Evolutionary conservation across 2,113 vertebrate species (phyloP), one percentile per base, ranked within the genome.

Genomic region (Mormyrus lacerda): DNA sequence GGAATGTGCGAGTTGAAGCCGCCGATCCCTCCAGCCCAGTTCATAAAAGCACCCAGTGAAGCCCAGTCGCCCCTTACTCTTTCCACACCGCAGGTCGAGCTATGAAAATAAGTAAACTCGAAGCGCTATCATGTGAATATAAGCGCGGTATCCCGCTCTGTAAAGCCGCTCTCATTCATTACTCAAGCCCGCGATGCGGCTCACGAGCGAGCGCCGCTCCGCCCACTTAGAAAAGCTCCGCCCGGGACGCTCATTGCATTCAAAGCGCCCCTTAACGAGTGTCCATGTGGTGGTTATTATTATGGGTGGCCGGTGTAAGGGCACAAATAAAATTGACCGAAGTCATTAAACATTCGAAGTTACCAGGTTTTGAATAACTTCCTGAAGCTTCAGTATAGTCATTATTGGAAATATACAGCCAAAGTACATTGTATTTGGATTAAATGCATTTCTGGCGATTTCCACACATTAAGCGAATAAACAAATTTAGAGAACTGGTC

Each of bases 201-300:
- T 87, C 89, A 89, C 87, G 89, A 90, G 92, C 93, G 92, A 94
- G 91, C 92, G 90, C 93, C 24, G 94, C 94, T 90, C 94, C 94
- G 94, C 95, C 94, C 92, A 90, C 3, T 79, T 89, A 9, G 45
- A 44, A 13, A 82, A 83, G 48, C 88, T 21, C 85, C 88, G 69
- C 88, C 90, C 55, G 35, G 11, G 19, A 48, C 27, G 44, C 39
- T 51, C 47, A 87, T 61, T 88, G 50, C 31, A 42, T 88, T 88
- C 87, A 88, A 31, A 88, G 44, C 53, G 55, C 42, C 42, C 58
- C 39, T 76, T 76, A 47, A 69, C 45, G 44, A 84, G 21, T 87
- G 15, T 10, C 31, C 48, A 21, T 87, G 82, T 47, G 82, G 82
- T 47, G 82, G 6, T 84, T 45, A 84, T 82, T 44, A n/a, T 84